phyloP scores from a whole-genome alignment of 1,140 invertebrate genomes.

The Phymastichus coffea region DNA sequence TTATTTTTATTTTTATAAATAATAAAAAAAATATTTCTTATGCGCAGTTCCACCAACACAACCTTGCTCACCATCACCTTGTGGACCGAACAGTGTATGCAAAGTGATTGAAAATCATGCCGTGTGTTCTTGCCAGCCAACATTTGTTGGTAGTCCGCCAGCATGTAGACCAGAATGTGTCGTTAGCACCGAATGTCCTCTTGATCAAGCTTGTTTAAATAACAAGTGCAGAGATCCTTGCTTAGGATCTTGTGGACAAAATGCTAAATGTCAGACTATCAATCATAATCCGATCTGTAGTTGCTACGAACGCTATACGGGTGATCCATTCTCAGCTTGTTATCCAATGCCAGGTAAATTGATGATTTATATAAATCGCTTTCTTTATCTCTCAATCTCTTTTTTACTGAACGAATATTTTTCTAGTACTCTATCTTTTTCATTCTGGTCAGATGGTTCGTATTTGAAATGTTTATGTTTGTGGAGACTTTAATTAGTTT shows the following conservation, averaged over 20 bases:
- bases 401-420: slow-evolving; percentile 1
- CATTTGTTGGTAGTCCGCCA: slow-evolving; percentile 66
- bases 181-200: slow-evolving; percentile 65
- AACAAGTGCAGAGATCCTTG: slow-evolving; percentile 71
- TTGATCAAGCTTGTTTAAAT: slow-evolving; percentile 64
- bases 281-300: slow-evolving; percentile 71
- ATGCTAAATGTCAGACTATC: slow-evolving; percentile 68
- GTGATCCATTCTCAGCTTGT: slow-evolving; percentile 76
- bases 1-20: neutral
- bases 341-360: slow-evolving; percentile 61
- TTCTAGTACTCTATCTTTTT: slow-evolving; percentile 2
- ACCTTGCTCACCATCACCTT: slow-evolving; percentile 59
- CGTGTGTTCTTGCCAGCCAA: slow-evolving; percentile 68
- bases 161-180: slow-evolving; percentile 66
- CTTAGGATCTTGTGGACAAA: slow-evolving; percentile 68
- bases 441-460: slow-evolving; percentile 10
- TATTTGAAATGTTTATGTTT: slow-evolving; percentile 14
- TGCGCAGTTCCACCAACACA: slow-evolving; percentile 39
- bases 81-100: slow-evolving; percentile 58
- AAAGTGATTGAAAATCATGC: slow-evolving; percentile 54
- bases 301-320: slow-evolving; percentile 70
- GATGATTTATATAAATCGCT: too few relatives aligned
- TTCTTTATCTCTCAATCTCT: neutral
- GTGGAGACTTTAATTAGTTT: neutral
- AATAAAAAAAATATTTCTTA: slow-evolving; percentile 7